These are phyloP conservation scores for Tiliacea citrago DNA, from an alignment of 2,888 invertebrate genomes.

Conservation along the genomic window DNA sequence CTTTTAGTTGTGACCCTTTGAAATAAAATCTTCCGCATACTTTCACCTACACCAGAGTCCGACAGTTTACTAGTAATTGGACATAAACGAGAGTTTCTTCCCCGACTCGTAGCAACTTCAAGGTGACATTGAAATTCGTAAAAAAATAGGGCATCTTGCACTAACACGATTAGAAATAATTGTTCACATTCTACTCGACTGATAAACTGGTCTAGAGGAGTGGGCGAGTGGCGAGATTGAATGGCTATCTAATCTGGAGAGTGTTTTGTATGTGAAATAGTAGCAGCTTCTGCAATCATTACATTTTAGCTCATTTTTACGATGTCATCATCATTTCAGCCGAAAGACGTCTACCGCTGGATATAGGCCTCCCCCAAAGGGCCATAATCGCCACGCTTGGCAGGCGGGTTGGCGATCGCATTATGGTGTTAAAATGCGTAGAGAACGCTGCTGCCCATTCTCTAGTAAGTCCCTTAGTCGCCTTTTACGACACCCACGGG, in stretches of 20 bases:
- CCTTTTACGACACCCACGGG: too few species aligned
- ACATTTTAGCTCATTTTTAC: neutral
- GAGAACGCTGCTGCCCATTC: too few species aligned
- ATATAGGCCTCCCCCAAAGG: too few species aligned
- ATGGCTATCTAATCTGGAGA: conserved; percentile 10
- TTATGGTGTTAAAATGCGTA: too few species aligned
- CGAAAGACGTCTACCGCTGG: too few species aligned
- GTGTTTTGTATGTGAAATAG: conserved; percentile 5
- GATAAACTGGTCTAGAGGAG: conserved; percentile 14
- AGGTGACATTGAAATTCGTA: neutral
- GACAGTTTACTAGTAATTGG: neutral
- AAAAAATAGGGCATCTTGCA: conserved; percentile 17
- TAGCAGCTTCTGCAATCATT: neutral
- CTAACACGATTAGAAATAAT: neutral
- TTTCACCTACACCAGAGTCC: neutral
- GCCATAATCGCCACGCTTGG: too few species aligned
- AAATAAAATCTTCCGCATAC: neutral
- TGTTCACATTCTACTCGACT: conserved; percentile 12
- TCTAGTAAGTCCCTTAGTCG: too few species aligned
- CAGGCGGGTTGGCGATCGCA: too few species aligned
- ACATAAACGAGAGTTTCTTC: neutral
- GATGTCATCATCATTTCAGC: too few species aligned
- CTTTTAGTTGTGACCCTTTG: neutral
- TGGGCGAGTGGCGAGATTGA: conserved; percentile 1
- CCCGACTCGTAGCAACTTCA: neutral